Conservation (phyloP, 2,888 invertebrate species). For the Leptinotarsa peninsularis region DNA sequence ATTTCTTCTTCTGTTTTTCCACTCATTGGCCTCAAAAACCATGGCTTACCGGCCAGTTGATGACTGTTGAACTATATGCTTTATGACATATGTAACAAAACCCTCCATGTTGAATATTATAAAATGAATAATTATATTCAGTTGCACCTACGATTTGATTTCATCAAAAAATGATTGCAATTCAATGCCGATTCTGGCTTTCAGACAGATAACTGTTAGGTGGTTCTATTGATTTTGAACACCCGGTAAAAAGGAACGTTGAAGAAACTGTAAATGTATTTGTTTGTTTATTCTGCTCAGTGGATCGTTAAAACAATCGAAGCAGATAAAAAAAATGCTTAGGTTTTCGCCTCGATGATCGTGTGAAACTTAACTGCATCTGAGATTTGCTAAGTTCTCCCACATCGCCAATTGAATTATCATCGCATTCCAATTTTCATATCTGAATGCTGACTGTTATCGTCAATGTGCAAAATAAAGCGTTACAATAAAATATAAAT, state of each 20-base stretch:
- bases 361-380: constrained; percentile 6
- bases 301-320: constrained; percentile 16
- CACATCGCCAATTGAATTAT: background rate
- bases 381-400: background rate
- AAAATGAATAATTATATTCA: too few species aligned
- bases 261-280: constrained; percentile 1
- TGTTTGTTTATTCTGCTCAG: constrained; percentile 22
- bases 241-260: background rate
- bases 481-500: too few species aligned
- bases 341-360: constrained; percentile 15
- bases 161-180: background rate
- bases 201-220: too few species aligned
- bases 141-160: too few species aligned
- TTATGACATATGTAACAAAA: too few species aligned
- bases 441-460: background rate
- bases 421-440: background rate
- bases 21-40: too few species aligned
- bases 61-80: too few species aligned
- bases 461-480: background rate
- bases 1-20: too few species aligned
- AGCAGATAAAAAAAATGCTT: constrained; percentile 21
- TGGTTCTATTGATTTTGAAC: too few species aligned
- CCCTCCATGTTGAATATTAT: too few species aligned
- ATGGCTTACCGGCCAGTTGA: too few species aligned
- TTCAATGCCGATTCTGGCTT: background rate